phyloP scores from a whole-genome alignment of 2,113 vertebrate genomes.

The Stomatorhinus ivindoensis region DNA sequence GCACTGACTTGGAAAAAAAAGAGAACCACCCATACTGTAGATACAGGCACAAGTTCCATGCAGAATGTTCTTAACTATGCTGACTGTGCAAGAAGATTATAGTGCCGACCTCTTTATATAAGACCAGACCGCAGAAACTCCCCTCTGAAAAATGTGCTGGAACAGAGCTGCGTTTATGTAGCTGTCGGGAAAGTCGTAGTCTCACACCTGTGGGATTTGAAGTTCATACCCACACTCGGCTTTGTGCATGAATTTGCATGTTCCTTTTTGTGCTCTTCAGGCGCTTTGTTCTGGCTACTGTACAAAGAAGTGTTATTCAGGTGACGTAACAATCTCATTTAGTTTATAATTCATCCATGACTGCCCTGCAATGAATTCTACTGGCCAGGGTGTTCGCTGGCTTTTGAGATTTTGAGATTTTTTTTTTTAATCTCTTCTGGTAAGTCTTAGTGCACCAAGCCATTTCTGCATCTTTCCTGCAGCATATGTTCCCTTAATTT shows the following conservation, averaged over 20 bases:
- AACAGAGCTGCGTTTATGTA: not conserved
- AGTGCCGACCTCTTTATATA: not conserved
- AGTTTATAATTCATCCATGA: not conserved
- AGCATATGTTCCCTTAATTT: not conserved
- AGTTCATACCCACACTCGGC: not conserved
- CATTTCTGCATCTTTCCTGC: not conserved
- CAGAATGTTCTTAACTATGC: not conserved
- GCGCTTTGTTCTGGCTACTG: not conserved
- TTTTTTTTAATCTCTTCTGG: not conserved
- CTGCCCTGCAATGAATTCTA: not conserved
- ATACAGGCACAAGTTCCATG: not conserved
- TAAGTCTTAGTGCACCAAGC: not conserved
- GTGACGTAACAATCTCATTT: not conserved
- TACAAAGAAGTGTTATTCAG: not conserved
- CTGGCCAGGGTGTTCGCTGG: not conserved
- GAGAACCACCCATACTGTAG: not conserved
- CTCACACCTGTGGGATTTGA: not conserved
- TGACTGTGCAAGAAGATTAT: not conserved
- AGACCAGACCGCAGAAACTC: not conserved
- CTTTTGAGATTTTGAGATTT: not conserved
- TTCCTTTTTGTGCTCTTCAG: not conserved
- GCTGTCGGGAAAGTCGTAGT: not conserved
- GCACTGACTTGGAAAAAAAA: not conserved
- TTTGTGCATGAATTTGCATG: not conserved
- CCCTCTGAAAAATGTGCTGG: not conserved